Conservation (phyloP, 1,140 invertebrate genomes). For the Trinorchestia longiramus region DNA sequence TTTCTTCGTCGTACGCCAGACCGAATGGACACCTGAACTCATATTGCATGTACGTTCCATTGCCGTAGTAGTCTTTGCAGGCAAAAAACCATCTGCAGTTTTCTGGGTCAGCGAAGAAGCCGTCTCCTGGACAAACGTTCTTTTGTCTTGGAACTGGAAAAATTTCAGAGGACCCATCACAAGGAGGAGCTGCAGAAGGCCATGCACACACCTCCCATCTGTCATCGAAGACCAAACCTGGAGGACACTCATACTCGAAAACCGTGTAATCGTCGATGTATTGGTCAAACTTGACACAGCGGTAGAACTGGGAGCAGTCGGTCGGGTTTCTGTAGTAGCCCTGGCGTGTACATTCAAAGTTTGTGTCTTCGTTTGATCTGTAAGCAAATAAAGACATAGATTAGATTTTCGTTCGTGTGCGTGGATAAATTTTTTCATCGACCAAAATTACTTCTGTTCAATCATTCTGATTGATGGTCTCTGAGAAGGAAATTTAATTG, state of each 20-base stretch:
- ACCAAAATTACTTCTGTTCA: no score
- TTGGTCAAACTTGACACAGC: constrained; percentile 86
- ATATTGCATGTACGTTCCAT: constrained; percentile 78
- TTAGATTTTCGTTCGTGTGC: no score
- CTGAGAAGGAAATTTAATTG: no score
- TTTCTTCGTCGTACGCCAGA: constrained; percentile 81
- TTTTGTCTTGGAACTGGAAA: constrained; percentile 77
- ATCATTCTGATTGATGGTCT: no score
- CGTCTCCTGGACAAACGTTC: constrained; percentile 72
- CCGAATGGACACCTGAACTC: constrained; percentile 88
- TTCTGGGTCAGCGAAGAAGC: constrained; percentile 84
- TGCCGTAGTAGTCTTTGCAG: constrained; percentile 79
- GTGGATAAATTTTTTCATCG: no score
- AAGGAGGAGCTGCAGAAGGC: constrained; percentile 81
- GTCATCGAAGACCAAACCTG: constrained; percentile 84
- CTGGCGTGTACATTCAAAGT: constrained; percentile 81
- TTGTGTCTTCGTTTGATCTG: constrained; percentile 71
- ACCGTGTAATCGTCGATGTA: constrained; percentile 80
- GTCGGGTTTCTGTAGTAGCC: constrained; percentile 85
- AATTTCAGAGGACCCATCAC: constrained; percentile 74
- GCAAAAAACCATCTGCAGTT: constrained; percentile 90
- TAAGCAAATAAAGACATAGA: not conserved
- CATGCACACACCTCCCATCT: constrained; percentile 84
- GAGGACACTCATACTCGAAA: constrained; percentile 86
- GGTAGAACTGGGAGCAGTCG: constrained; percentile 85